Evolutionary conservation across 2,888 invertebrate genomes (phyloP).

Genomic region (Tanaodytes sp.): DNA sequence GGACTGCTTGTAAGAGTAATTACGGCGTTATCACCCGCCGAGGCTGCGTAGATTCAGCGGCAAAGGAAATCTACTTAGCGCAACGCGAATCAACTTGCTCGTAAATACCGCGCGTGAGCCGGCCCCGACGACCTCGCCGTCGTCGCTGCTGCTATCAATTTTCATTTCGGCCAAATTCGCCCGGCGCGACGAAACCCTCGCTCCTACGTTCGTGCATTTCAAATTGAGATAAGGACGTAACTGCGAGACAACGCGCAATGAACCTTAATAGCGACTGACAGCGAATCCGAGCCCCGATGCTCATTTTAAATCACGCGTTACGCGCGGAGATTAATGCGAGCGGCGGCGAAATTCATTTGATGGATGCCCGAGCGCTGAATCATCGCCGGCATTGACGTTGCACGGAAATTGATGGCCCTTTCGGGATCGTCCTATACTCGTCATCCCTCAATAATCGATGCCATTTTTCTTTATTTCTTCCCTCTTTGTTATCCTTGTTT

Average conservation of each 20-base stretch:
- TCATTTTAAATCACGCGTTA: conserved; percentile 40
- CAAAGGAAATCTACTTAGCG: too few relatives aligned
- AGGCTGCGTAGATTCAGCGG: too few relatives aligned
- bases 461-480: too few relatives aligned
- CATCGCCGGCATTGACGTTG: too few relatives aligned
- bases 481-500: too few relatives aligned
- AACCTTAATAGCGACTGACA: conserved; percentile 40
- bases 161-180: conserved; percentile 44
- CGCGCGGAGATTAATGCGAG: conserved; percentile 21
- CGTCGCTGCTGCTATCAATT: conserved; percentile 50
- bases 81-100: too few relatives aligned
- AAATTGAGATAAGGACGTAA: conserved; percentile 41
- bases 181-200: conserved; percentile 40
- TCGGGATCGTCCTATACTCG: too few relatives aligned
- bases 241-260: conserved; percentile 27
- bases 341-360: conserved; percentile 20
- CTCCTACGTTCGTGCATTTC: conserved; percentile 38
- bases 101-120: too few relatives aligned
- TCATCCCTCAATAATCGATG: too few relatives aligned
- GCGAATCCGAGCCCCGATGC: conserved; percentile 31
- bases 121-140: too few relatives aligned
- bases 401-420: conserved; percentile 12
- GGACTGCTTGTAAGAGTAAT: too few relatives aligned
- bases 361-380: conserved; percentile 11
- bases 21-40: too few relatives aligned